Percentiles rank a stretch among this genome's conserved stretches.
Conservation (phyloP, 2,113 vertebrate species). For the Rynchops niger region DNA sequence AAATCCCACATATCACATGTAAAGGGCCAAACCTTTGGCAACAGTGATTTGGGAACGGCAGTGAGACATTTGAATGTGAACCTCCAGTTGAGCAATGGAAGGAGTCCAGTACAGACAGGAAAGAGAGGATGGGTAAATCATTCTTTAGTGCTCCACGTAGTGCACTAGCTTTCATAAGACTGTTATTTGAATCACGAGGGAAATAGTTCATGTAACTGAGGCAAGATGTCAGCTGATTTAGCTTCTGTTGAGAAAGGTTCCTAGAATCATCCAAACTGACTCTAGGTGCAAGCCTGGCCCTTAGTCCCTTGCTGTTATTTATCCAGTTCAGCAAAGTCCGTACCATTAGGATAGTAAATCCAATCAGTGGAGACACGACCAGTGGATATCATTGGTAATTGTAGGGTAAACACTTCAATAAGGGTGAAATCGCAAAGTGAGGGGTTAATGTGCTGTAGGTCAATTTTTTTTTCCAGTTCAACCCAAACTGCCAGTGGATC, state of each 20-base stretch:
- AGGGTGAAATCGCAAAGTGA: background rate
- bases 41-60: background rate
- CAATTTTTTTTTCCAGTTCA: background rate
- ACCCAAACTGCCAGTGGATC: constrained; percentile 20
- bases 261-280: background rate
- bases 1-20: too few relatives aligned
- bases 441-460: background rate
- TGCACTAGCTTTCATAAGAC: background rate
- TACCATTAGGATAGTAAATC: background rate
- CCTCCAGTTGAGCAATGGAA: background rate
- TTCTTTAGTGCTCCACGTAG: background rate
- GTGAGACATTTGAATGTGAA: background rate
- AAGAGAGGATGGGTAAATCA: background rate
- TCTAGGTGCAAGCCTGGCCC: background rate
- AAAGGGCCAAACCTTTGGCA: background rate
- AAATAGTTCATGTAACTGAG: background rate
- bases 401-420: background rate
- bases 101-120: background rate
- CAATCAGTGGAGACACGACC: background rate
- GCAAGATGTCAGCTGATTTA: background rate
- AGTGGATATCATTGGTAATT: background rate
- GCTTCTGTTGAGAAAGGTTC: background rate
- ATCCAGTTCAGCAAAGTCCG: background rate
- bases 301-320: background rate
- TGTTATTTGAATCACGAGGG: background rate